Evolutionary conservation across 2,797 vertebrate genomes (phyloP).

Genomic region (Epinephelus awoara): DNA sequence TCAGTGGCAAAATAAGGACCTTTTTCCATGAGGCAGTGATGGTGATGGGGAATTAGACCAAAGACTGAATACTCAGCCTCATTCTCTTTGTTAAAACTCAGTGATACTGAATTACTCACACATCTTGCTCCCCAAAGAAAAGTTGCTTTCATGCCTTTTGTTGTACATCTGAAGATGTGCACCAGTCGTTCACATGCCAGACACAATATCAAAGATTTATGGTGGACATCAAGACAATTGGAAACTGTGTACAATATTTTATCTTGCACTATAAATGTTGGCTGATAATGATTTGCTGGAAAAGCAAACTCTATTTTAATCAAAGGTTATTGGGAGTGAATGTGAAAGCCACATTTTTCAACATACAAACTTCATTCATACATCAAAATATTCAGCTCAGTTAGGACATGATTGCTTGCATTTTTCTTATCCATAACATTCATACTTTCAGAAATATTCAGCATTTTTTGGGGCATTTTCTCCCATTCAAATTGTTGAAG

Average conservation of each 20-base stretch:
- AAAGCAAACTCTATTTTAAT: neutral
- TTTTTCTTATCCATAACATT: no score
- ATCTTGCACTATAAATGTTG: constrained; percentile 3
- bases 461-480: no score
- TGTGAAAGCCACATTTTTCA: no score
- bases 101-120: neutral
- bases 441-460: no score
- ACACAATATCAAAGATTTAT: constrained; percentile 31
- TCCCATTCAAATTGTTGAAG: no score
- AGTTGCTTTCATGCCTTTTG: constrained; percentile 32
- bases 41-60: neutral
- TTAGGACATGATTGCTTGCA: no score
- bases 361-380: no score
- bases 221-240: constrained; percentile 27
- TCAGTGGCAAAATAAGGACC: neutral
- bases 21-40: neutral
- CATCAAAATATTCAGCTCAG: no score
- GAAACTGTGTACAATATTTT: constrained; percentile 19
- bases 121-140: neutral
- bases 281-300: constrained; percentile 15
- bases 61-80: constrained; percentile 12
- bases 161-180: constrained; percentile 9
- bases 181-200: constrained; percentile 7
- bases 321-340: no score
- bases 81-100: neutral